Evolutionary conservation across 2,797 vertebrate genomes (phyloP), one percentile per base, ranked within the genome.

Genomic region (Pangasius macronema): DNA sequence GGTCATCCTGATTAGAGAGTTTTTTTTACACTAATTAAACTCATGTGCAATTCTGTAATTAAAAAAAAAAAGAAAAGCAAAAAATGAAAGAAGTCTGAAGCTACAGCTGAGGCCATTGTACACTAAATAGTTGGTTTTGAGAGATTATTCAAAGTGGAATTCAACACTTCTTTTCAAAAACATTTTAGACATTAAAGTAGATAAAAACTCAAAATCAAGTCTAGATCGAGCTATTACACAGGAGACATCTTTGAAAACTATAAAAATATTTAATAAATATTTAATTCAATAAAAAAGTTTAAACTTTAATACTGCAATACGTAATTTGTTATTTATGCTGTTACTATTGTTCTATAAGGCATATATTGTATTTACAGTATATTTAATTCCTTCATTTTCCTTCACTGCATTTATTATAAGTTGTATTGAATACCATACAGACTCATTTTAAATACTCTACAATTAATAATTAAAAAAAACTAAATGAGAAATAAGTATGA

Each of bases 1-100:
- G 80, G 87, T 83, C 24, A 91, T 92, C 82, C 82, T 84, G 90
- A 92, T 91, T 81, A 82, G 88, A 87, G 68, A 89, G 83, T 57
- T 90, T 87, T 83, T 80, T 80, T 36, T 36, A 90, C 83, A 87
- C 86, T 88, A 90, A 92, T 92, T 89, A 91, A 86, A 70, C 77
- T 82, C 79, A n/a, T 70, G 30, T 63, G 30, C 30, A 46, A 46
- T 63, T 63, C 57, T 42, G 36, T 63, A 82, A 63, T 82, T 61
- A 63, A 55, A 79, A 79, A 77, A 53, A 57, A 81, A 42, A 42
- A 33, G 27, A 8, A 49, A n/a, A 30, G 46, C n/a, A 61, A 65
- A 27, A 68, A 76, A n/a, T 3, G 4, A 27, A 53, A 72, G 53
- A 46, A 16, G 30, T 42, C 59, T 68, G 70, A 85, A 49, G 55